Conservation (phyloP, 2,797 vertebrate species). For the Lutjanus argentimaculatus region DNA sequence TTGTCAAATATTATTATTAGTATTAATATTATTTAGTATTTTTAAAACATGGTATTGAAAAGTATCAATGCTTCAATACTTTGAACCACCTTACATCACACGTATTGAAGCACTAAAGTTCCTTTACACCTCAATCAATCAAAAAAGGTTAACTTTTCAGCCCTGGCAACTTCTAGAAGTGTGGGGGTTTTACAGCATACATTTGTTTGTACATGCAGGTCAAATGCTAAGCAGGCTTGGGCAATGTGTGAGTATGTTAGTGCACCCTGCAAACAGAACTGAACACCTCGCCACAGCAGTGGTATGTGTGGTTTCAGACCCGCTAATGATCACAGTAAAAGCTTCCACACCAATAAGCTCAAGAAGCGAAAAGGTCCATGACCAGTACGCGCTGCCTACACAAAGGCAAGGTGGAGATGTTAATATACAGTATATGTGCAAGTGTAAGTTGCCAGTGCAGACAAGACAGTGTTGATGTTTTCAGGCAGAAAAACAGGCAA, state of each 20-base stretch:
- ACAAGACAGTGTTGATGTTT: neutral
- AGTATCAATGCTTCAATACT: too few species aligned
- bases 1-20: too few species aligned
- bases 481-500: neutral
- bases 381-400: neutral
- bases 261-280: slow-evolving; percentile 17
- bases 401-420: neutral
- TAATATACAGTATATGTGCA: neutral
- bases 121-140: neutral
- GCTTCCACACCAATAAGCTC: neutral
- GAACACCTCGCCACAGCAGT: slow-evolving; percentile 8
- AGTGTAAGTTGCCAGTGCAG: neutral
- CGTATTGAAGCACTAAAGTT: neutral
- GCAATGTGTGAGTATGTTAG: neutral
- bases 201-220: neutral
- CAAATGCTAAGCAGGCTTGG: neutral
- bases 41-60: too few species aligned
- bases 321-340: slow-evolving; percentile 5
- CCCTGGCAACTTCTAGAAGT: neutral
- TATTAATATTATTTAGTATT: too few species aligned
- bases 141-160: neutral
- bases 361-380: neutral
- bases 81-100: neutral
- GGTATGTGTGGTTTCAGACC: slow-evolving; percentile 31
- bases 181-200: neutral